Conservation (phyloP, 1,140 invertebrate genomes). For the Neoseiulus cucumeris region DNA sequence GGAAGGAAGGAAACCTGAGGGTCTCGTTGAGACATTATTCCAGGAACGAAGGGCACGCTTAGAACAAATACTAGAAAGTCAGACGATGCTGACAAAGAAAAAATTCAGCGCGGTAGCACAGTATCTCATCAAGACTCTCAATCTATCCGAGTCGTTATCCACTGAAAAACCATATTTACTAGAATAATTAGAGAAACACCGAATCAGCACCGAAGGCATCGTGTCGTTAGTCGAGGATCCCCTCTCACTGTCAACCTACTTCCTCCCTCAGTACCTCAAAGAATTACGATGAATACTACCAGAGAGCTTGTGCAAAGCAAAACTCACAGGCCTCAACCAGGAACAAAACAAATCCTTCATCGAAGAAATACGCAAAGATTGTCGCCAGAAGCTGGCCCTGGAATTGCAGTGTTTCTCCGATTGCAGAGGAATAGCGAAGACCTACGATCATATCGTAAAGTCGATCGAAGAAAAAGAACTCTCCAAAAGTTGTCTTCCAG, state of each 20-base stretch:
- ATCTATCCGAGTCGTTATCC: not conserved
- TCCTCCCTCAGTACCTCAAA: not conserved
- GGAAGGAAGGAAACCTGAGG: not conserved
- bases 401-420: not conserved
- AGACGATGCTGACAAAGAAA: not conserved
- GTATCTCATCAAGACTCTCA: not conserved
- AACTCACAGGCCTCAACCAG: not conserved
- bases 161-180: not conserved
- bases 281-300: not conserved
- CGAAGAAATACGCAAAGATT: not conserved
- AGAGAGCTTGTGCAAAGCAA: not conserved
- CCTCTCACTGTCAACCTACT: not conserved
- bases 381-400: not conserved
- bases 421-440: not conserved
- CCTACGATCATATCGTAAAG: not conserved
- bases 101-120: not conserved
- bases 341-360: not conserved
- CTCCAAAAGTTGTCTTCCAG: not conserved
- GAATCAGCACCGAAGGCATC: not conserved
- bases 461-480: not conserved
- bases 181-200: not conserved
- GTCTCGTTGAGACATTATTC: slow-evolving; percentile 2
- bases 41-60: not conserved
- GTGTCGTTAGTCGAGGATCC: not conserved
- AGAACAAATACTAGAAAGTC: not conserved